These are phyloP conservation scores for Enoplolaimus lenunculus DNA, from an alignment of 2,888 invertebrate species.

Conservation along the genomic window DNA sequence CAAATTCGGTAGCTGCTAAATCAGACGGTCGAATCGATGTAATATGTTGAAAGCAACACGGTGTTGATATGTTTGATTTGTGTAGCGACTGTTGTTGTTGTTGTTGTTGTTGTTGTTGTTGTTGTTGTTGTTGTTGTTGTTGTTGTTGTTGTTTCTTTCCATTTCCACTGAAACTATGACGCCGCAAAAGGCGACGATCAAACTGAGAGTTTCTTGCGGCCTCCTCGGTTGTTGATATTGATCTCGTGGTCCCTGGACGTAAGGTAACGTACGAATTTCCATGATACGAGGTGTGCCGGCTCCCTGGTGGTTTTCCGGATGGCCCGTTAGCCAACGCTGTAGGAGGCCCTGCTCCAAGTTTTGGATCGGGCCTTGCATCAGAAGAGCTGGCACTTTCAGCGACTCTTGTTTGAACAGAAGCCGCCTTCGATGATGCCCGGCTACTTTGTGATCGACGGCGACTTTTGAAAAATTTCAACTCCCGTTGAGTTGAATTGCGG, in stretches of 20 bases:
- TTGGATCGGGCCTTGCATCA: not conserved
- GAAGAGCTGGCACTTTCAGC: not conserved
- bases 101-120: no score
- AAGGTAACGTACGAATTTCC: not conserved
- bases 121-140: no score
- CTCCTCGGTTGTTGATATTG: no score
- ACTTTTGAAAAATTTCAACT: not conserved
- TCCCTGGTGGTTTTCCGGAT: no score
- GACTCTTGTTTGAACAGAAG: not conserved
- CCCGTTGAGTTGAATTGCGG: not conserved
- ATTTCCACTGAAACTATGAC: slow-evolving; percentile 1
- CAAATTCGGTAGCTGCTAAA: not conserved
- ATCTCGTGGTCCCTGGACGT: no score
- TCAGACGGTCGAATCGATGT: slow-evolving; percentile 19
- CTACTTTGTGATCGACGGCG: not conserved
- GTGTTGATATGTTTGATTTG: slow-evolving; percentile 19
- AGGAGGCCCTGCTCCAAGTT: no score
- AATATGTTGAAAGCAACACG: slow-evolving; percentile 22
- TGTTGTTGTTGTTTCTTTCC: not conserved
- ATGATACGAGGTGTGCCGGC: no score
- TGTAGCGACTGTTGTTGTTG: slow-evolving; percentile 1
- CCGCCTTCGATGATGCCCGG: not conserved
- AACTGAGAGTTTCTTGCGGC: no score
- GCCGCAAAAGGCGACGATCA: not conserved
- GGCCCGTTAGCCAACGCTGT: no score